Base-by-base conservation (phyloP, 1,140 invertebrate genomes). In the Drosophila tristis region DNA sequence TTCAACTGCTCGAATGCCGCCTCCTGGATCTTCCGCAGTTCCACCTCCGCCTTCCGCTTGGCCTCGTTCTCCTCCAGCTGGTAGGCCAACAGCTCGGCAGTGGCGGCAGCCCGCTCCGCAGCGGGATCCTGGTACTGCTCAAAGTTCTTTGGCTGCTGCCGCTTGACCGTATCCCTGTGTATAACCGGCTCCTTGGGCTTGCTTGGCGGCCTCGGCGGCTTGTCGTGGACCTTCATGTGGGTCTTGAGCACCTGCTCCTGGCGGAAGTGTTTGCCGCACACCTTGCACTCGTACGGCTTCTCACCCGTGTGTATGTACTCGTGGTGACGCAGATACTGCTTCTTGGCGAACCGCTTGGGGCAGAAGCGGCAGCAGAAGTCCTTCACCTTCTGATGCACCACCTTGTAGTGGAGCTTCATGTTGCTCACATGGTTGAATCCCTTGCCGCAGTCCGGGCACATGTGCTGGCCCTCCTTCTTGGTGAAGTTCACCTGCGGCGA, bases 271-370 rank as follows among this genome's bases (percentile, higher is more conserved):
- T 90, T 91, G 31, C 84, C 87, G 45, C 90, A 91, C 4, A 80
- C 72, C 54, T 78, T 84, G 57, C 90, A 91, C 45, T 90, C 90
- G 61, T 84, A 90, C 0, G 90, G 90, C 54, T 91, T 91, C 42
- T 91, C 90, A 3, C 95, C 95, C 49, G 91, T 92, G 29, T 92
- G 91, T 0, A 90, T 91, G 66, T 89, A 92, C 47, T 92, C 90
- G 55, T 92, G 91, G 62, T 92, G 90, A 16, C 91, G 91, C 7
- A 92, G 57, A n/a, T 90, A 90, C 49, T 92, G 91, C 35, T 90
- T 90, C 61, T 92, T 92, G 15, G 90, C 86, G 45, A 92, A 92
- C 2, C 86, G 71, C 48, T 90, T 85, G n/a, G 89, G 79, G 54
- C 91, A 92, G 55, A 90, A 92, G 48, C 90, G 77, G 59, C 91